Percentiles rank a stretch among this genome's conserved stretches.
These are phyloP conservation scores for Melipona quadrifasciata DNA, from an alignment of 1,140 invertebrate genomes.

Conservation along the genomic window DNA sequence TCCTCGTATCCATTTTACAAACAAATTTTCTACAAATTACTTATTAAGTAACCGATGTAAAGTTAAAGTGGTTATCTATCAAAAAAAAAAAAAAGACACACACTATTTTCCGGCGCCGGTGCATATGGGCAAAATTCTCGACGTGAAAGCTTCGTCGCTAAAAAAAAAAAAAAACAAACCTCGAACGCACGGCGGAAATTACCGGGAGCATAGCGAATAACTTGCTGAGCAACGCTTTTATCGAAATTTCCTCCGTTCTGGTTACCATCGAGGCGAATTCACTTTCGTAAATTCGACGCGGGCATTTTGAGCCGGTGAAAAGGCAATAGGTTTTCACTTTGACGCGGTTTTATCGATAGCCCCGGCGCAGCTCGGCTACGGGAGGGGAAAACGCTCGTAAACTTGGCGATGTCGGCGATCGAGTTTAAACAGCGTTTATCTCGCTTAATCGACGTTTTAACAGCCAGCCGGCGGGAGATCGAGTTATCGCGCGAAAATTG, in stretches of 20 bases:
- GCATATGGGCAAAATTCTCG: not conserved
- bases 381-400: constrained; percentile 1
- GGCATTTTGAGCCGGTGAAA: not conserved
- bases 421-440: constrained; percentile 44
- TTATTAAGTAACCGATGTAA: not conserved
- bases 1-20: not conserved
- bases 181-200: not conserved
- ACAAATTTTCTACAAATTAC: not conserved
- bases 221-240: not conserved
- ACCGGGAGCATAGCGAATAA: not conserved
- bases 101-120: not conserved
- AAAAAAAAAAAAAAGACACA: too few relatives aligned
- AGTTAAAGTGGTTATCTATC: too few relatives aligned
- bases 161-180: not conserved
- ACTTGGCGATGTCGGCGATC: constrained; percentile 6
- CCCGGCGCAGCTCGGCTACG: not conserved
- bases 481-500: constrained; percentile 25
- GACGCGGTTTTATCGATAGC: constrained; percentile 19
- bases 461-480: constrained; percentile 9
- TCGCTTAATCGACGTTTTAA: constrained; percentile 38
- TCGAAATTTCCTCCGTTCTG: not conserved
- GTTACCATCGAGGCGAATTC: not conserved
- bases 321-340: not conserved
- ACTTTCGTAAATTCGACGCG: not conserved
- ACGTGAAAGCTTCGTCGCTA: not conserved